Evolutionary conservation across 2,113 vertebrate genomes (phyloP).

Genomic region (Leptodactylus fuscus): DNA sequence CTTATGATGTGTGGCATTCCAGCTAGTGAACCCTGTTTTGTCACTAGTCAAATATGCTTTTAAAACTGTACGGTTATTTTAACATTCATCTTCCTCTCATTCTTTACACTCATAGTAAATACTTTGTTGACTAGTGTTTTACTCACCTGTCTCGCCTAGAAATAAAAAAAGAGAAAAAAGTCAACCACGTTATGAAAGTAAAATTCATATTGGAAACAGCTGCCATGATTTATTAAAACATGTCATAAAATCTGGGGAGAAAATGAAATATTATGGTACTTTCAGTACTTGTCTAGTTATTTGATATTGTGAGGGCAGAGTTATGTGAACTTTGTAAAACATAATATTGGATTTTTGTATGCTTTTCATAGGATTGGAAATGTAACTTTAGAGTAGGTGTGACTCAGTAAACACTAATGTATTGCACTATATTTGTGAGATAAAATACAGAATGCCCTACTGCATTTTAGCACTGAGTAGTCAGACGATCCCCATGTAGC

Average conservation of each 20-base stretch:
- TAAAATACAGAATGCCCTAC: neutral
- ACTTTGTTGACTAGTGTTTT: neutral
- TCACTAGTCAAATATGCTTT: neutral
- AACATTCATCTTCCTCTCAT: neutral
- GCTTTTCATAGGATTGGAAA: neutral
- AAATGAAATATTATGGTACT: constrained; percentile 30
- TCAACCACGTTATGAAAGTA: neutral
- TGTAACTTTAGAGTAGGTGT: constrained; percentile 17
- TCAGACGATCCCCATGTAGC: neutral
- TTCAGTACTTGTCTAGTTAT: constrained; percentile 22
- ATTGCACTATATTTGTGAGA: neutral
- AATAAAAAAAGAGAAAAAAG: neutral
- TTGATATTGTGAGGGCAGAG: constrained; percentile 40
- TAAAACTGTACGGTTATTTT: neutral
- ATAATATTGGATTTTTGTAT: neutral
- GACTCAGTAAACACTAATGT: neutral
- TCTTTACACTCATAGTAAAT: neutral
- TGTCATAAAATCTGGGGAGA: constrained; percentile 26
- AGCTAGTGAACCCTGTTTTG: neutral
- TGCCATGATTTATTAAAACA: constrained; percentile 27
- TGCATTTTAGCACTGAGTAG: neutral
- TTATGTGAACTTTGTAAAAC: constrained; percentile 20
- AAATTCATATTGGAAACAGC: constrained; percentile 29
- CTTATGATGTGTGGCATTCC: neutral
- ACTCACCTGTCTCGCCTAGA: constrained; percentile 5